These are phyloP conservation scores for Pangasius djambal DNA, from an alignment of 2,797 vertebrate genomes.

Conservation along the genomic window DNA sequence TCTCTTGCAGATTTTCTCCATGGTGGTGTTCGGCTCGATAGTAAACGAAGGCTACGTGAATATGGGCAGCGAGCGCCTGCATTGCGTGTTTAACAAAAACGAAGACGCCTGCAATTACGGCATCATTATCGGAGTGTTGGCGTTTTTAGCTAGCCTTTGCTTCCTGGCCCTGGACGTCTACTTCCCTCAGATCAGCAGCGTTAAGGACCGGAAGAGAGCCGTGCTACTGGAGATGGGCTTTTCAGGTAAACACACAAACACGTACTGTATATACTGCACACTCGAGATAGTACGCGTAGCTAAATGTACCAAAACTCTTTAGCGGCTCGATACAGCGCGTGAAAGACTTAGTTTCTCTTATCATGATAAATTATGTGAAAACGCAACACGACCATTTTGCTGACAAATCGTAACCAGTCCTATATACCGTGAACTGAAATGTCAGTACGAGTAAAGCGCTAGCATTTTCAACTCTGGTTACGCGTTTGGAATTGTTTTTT, in stretches of 20 bases:
- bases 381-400: too few relatives aligned
- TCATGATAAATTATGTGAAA: too few relatives aligned
- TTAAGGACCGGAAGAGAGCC: conserved; percentile 85
- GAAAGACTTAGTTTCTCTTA: background rate
- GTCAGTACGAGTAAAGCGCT: too few relatives aligned
- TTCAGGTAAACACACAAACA: conserved; percentile 78
- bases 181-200: conserved; percentile 94
- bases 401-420: too few relatives aligned
- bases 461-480: too few relatives aligned
- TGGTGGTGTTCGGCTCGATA: conserved; percentile 94
- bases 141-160: conserved; percentile 87
- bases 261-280: background rate
- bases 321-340: background rate
- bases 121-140: conserved; percentile 84
- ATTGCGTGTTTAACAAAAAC: conserved; percentile 90
- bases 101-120: conserved; percentile 92
- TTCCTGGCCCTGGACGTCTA: conserved; percentile 88
- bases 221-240: conserved; percentile 89
- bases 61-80: conserved; percentile 80
- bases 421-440: too few relatives aligned
- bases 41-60: conserved; percentile 96
- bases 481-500: background rate
- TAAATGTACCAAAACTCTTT: background rate
- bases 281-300: background rate
- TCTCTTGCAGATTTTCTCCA: conserved; percentile 81